A percentile compares a stretch with the other conserved stretches of the same genome.
These are phyloP conservation scores for Himalopsyche tibetana DNA, from an alignment of 2,888 invertebrate species.

Conservation along the genomic window DNA sequence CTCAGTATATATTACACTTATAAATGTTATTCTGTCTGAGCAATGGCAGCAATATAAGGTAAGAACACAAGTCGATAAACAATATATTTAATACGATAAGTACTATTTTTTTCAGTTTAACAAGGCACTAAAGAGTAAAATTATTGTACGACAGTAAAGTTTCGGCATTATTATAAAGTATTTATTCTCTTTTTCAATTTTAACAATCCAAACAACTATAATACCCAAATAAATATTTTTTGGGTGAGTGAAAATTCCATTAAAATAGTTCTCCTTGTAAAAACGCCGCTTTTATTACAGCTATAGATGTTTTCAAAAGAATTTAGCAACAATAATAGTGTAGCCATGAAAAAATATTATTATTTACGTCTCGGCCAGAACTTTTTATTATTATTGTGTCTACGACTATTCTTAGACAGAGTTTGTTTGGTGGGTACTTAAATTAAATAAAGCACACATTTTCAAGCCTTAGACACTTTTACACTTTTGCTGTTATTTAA, in stretches of 20 bases:
- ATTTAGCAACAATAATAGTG: slow-evolving; percentile 1
- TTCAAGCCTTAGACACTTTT: background rate
- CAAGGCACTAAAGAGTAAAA: too few relatives aligned
- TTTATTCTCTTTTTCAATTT: too few relatives aligned
- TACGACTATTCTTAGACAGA: background rate
- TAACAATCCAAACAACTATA: too few relatives aligned
- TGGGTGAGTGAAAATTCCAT: background rate
- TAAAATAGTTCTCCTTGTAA: background rate
- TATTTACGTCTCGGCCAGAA: background rate
- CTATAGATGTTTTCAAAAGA: background rate
- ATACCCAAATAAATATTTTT: background rate
- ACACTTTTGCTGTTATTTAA: background rate
- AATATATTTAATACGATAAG: too few relatives aligned
- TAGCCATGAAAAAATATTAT: slow-evolving; percentile 2
- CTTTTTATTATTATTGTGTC: slow-evolving; percentile 9
- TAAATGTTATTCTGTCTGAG: too few relatives aligned
- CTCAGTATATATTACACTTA: too few relatives aligned
- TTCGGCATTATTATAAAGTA: too few relatives aligned
- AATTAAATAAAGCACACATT: background rate
- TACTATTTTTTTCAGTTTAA: too few relatives aligned
- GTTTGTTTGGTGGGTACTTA: background rate
- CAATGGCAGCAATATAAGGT: too few relatives aligned
- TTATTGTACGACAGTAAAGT: too few relatives aligned
- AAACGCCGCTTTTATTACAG: background rate
- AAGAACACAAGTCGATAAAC: too few relatives aligned